Conservation (phyloP, 35 echinoderm and acorn worm species). For the Ophiothrix spiculata region DNA sequence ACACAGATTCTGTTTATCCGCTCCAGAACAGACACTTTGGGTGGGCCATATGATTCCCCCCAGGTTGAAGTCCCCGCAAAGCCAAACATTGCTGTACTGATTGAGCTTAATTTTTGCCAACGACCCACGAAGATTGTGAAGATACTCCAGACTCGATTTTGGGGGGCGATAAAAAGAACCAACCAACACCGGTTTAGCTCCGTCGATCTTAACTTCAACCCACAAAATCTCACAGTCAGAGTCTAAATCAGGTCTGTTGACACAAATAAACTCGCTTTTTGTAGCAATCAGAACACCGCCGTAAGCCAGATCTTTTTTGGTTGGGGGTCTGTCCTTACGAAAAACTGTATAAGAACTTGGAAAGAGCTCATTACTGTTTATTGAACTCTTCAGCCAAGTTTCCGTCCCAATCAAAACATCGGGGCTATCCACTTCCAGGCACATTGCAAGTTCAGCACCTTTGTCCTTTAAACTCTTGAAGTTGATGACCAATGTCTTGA, state of each 20-base stretch:
- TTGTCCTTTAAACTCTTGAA: slow-evolving; percentile 30
- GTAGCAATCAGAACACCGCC: too few species aligned
- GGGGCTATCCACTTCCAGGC: slow-evolving; percentile 10
- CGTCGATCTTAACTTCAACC: slow-evolving; percentile 6
- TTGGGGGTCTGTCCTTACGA: too few species aligned
- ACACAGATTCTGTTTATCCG: neutral
- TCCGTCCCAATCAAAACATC: slow-evolving; percentile 30
- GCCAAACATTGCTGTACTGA: neutral
- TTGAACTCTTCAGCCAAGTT: slow-evolving; percentile 28
- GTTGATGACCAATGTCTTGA: slow-evolving; percentile 12
- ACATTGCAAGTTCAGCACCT: neutral
- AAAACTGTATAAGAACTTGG: slow-evolving; percentile 19
- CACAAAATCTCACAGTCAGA: slow-evolving; percentile 3
- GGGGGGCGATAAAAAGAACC: neutral
- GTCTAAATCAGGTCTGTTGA: neutral
- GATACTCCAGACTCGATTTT: neutral
- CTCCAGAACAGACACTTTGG: neutral
- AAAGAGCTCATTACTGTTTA: slow-evolving; percentile 26
- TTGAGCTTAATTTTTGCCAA: neutral
- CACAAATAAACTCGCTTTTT: too few species aligned
- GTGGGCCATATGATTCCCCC: neutral
- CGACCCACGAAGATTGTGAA: neutral
- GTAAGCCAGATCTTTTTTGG: too few species aligned
- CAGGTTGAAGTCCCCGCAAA: neutral
- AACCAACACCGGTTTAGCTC: neutral